Evolutionary conservation across 2,113 vertebrate genomes (phyloP).

Genomic region (Ivindomyrus marchei): DNA sequence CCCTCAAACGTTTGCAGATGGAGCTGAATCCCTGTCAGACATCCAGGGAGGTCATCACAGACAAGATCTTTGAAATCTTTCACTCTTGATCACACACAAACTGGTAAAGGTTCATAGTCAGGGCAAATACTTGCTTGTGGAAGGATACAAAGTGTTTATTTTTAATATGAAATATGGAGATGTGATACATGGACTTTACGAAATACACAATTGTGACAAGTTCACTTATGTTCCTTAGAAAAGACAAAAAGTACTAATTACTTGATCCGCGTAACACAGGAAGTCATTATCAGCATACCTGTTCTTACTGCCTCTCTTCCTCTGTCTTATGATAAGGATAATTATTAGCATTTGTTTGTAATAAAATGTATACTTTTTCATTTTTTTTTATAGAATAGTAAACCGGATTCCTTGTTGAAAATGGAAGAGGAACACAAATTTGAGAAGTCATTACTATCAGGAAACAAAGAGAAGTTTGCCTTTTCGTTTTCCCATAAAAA

Average conservation of each 20-base stretch:
- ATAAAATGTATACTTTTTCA: constrained; percentile 9
- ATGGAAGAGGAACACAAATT: constrained; percentile 95
- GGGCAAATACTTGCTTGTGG: constrained; percentile 1
- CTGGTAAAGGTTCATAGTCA: constrained; percentile 13
- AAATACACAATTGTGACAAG: not conserved
- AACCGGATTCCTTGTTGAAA: constrained; percentile 92
- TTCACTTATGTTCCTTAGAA: not conserved
- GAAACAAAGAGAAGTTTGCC: constrained; percentile 87
- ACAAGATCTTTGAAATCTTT: constrained; percentile 34
- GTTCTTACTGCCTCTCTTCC: not conserved
- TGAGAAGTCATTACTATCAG: constrained; percentile 71
- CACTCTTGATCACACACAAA: constrained; percentile 30
- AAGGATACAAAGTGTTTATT: not conserved
- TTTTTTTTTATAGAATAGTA: constrained; percentile 80
- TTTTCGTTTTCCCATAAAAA: constrained; percentile 92
- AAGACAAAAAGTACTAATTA: not conserved
- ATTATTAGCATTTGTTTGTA: not conserved
- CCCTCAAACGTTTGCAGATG: constrained; percentile 56
- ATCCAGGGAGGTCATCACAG: constrained; percentile 45
- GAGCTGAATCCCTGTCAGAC: constrained; percentile 40
- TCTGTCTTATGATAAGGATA: not conserved
- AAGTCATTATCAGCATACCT: not conserved
- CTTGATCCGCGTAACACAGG: not conserved
- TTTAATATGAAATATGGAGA: not conserved
- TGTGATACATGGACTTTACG: not conserved